phyloP scores from a whole-genome alignment of 2,797 vertebrate species.

The Catostomus latipinnis region DNA sequence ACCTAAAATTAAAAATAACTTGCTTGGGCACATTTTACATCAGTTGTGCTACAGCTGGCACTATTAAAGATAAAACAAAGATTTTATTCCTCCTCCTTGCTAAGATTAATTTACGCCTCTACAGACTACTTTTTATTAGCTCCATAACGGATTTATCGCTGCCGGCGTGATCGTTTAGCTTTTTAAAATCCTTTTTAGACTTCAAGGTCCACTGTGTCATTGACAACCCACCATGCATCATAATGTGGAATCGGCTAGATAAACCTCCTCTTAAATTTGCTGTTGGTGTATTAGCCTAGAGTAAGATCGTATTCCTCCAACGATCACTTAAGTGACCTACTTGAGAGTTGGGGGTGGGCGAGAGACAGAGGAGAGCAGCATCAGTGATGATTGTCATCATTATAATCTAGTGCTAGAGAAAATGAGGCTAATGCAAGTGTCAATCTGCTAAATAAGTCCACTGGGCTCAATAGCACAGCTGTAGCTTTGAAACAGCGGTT shows the following conservation, averaged over 20 bases:
- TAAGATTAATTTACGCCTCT: constrained; percentile 44
- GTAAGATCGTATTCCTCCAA: constrained; percentile 35
- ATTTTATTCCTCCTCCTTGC: constrained; percentile 41
- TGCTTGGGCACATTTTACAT: no score
- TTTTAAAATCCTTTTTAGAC: constrained; percentile 35
- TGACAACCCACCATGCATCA: constrained; percentile 21
- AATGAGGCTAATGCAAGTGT: constrained; percentile 52
- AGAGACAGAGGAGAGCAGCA: constrained; percentile 20
- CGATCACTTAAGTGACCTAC: constrained; percentile 26
- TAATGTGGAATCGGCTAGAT: constrained; percentile 28
- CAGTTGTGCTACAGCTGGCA: no score
- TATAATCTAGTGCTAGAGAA: constrained; percentile 51
- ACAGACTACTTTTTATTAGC: constrained; percentile 46
- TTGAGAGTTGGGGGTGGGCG: constrained; percentile 24
- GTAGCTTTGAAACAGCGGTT: not conserved
- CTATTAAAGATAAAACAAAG: not conserved
- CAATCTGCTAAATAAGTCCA: constrained; percentile 47
- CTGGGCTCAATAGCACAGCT: constrained; percentile 29
- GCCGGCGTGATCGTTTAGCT: constrained; percentile 40
- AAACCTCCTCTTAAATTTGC: constrained; percentile 16
- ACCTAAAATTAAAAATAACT: no score
- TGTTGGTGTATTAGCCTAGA: constrained; percentile 20
- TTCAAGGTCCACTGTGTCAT: constrained; percentile 43
- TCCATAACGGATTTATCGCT: constrained; percentile 42
- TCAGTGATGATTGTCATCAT: constrained; percentile 49